Conservation (phyloP, 35 echinoderm and acorn worm genomes). For the Acanthaster planci region DNA sequence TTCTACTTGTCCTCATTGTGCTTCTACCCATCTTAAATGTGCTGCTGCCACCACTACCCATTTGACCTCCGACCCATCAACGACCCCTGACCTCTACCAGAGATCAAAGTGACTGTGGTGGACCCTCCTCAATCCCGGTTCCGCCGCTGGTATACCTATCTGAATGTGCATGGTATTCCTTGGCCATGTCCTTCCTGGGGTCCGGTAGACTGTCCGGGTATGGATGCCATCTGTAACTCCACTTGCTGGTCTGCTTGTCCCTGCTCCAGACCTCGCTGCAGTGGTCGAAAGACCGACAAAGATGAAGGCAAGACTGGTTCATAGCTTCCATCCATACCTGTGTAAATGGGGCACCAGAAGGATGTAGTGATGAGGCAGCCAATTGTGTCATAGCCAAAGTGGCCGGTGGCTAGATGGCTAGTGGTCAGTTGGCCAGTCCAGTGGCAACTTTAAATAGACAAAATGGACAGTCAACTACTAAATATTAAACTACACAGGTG, state of each 20-base stretch:
- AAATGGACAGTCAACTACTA: too few species aligned
- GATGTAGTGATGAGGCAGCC: too few species aligned
- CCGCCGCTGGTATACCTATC: slow-evolving; percentile 34
- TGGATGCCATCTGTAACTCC: neutral
- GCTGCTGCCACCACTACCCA: slow-evolving; percentile 17
- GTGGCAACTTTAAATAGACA: too few species aligned
- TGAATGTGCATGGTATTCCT: slow-evolving; percentile 67
- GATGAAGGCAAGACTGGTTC: slow-evolving; percentile 19
- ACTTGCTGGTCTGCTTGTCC: slow-evolving; percentile 10
- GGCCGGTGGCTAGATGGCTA: too few species aligned
- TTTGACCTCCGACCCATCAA: slow-evolving; percentile 22
- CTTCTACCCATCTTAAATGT: slow-evolving; percentile 1
- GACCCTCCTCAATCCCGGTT: slow-evolving; percentile 10
- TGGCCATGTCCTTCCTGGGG: slow-evolving; percentile 53
- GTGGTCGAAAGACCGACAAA: neutral
- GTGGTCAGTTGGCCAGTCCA: too few species aligned
- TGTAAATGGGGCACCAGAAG: too few species aligned
- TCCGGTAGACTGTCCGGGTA: neutral
- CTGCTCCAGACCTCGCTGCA: neutral
- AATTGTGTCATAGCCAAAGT: too few species aligned
- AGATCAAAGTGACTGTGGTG: slow-evolving; percentile 18
- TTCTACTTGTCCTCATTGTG: neutral
- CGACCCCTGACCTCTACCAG: slow-evolving; percentile 17
- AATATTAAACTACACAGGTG: too few species aligned
- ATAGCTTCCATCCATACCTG: too few species aligned